These are phyloP conservation scores for Tricholaema leucomelas DNA, from an alignment of 2,113 vertebrate genomes.

Conservation along the genomic window DNA sequence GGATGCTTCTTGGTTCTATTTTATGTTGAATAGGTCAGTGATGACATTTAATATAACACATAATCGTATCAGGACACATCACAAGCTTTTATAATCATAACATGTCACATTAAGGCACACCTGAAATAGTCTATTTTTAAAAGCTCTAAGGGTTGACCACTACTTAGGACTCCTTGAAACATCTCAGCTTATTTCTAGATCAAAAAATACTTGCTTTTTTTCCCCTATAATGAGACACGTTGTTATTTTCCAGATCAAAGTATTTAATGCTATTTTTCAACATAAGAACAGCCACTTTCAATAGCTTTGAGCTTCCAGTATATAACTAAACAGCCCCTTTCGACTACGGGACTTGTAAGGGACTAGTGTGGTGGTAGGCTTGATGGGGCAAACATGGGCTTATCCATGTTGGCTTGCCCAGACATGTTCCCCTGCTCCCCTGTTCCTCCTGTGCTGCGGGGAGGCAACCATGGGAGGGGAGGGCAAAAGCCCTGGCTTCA, in stretches of 20 bases:
- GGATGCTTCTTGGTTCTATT: neutral
- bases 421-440: no score
- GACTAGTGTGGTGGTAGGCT: no score
- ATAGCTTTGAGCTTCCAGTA: neutral
- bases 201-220: slow-evolving; percentile 1
- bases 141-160: neutral
- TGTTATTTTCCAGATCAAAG: slow-evolving; percentile 7
- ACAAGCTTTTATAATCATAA: neutral
- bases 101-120: neutral
- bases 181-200: neutral
- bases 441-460: no score
- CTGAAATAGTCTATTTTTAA: neutral
- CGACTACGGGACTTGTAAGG: neutral
- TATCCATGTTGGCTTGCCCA: no score
- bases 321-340: neutral
- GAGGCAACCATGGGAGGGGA: no score
- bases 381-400: no score
- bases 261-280: neutral
- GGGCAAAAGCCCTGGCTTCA: no score
- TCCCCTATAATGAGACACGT: neutral
- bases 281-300: slow-evolving; percentile 3
- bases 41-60: neutral
- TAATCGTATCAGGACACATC: neutral
- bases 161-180: neutral
- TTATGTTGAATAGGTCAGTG: neutral